Evolutionary conservation across 2,113 vertebrate species (phyloP).

Genomic region (Carollia perspicillata): DNA sequence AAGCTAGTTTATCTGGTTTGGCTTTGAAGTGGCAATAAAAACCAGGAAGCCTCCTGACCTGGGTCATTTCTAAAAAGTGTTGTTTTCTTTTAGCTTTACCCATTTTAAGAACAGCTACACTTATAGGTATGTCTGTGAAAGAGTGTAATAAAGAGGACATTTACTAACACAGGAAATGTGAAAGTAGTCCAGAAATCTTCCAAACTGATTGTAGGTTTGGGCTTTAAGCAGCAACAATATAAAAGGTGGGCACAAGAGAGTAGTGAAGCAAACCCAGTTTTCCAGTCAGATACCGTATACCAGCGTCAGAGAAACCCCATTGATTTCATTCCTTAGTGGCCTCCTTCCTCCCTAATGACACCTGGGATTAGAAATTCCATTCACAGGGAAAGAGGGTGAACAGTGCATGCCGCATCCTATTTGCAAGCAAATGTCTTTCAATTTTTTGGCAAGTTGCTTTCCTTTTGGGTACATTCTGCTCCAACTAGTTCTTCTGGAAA

Average conservation of each 20-base stretch:
- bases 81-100: constrained; percentile 54
- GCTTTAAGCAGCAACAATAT: neutral
- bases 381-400: neutral
- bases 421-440: neutral
- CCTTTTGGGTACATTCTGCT: neutral
- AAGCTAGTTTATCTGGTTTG: constrained; percentile 43
- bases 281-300: neutral
- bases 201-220: neutral
- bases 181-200: neutral
- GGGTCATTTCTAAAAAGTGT: constrained; percentile 50
- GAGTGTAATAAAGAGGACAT: neutral
- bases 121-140: constrained; percentile 23
- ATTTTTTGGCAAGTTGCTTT: neutral
- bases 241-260: neutral
- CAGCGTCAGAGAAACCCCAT: neutral
- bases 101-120: constrained; percentile 12
- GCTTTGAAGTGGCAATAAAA: constrained; percentile 62
- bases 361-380: neutral
- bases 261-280: neutral
- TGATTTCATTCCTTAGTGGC: neutral
- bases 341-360: neutral
- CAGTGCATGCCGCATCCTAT: neutral
- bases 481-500: neutral
- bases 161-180: neutral
- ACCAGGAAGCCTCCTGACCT: constrained; percentile 46